phyloP scores from a whole-genome alignment of 2,888 invertebrate species.

The Balanococcus diminutus region DNA sequence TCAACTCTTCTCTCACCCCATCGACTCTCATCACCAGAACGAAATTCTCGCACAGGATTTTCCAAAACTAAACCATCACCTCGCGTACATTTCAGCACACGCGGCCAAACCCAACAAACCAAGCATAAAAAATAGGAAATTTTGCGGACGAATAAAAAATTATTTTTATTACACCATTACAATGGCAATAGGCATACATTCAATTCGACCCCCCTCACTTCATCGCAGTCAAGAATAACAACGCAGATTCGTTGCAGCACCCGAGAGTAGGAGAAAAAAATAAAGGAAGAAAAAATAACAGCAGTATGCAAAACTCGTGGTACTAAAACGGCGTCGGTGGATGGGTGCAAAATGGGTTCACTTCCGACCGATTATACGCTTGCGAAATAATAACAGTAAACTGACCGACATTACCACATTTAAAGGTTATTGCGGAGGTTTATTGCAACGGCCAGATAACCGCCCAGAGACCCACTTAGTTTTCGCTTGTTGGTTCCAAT shows the following conservation, averaged over 20 bases:
- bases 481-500: neutral
- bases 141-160: neutral
- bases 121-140: too few relatives aligned
- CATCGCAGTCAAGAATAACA: neutral
- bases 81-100: too few relatives aligned
- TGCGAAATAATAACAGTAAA: conserved; percentile 23
- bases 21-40: too few relatives aligned
- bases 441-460: neutral
- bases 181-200: neutral
- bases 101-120: too few relatives aligned
- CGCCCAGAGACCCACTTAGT: conserved; percentile 4
- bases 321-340: neutral
- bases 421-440: conserved; percentile 4
- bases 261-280: neutral
- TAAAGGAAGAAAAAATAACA: neutral
- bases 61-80: too few relatives aligned
- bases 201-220: neutral
- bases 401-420: conserved; percentile 10
- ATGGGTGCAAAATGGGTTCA: neutral
- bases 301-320: neutral
- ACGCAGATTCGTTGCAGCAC: neutral
- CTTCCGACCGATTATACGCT: neutral
- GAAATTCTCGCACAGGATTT: too few relatives aligned
- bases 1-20: too few relatives aligned
- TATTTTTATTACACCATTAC: neutral